These are phyloP conservation scores for Coregonus sp. DNA, from an alignment of 2,797 vertebrate species.

Conservation along the genomic window DNA sequence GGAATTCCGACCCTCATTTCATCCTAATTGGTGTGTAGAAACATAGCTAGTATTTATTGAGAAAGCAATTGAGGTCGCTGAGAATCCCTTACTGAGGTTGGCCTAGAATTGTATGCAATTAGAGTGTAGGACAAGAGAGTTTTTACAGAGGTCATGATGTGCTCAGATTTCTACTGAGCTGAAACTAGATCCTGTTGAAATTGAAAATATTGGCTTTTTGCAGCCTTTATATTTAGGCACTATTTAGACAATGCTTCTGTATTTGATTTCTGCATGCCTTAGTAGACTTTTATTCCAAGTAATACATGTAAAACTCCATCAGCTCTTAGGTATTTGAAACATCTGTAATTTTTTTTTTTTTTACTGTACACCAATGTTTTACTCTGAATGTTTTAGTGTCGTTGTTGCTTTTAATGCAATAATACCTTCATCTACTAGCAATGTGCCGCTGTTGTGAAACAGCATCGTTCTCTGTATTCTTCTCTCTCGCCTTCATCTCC, in stretches of 20 bases:
- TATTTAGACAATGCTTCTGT: neutral
- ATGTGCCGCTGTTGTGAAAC: too few species aligned
- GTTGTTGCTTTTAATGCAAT: neutral
- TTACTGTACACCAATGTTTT: slow-evolving; percentile 13
- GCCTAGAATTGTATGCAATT: slow-evolving; percentile 53
- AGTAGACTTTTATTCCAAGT: neutral
- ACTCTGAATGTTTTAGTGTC: neutral
- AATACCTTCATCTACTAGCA: neutral
- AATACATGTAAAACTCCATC: neutral
- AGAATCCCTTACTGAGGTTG: slow-evolving; percentile 52
- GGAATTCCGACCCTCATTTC: slow-evolving; percentile 44
- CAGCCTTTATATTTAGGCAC: neutral
- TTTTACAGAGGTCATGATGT: slow-evolving; percentile 43
- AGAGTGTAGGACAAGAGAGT: slow-evolving; percentile 39
- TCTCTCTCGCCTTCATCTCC: neutral
- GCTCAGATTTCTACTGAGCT: slow-evolving; percentile 33
- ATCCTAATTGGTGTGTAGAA: slow-evolving; percentile 56
- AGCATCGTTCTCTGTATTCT: neutral
- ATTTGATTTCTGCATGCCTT: slow-evolving; percentile 5
- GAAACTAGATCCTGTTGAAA: slow-evolving; percentile 6
- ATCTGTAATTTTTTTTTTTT: slow-evolving; percentile 9
- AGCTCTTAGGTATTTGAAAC: slow-evolving; percentile 13
- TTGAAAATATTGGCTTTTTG: neutral
- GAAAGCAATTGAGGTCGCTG: slow-evolving; percentile 52
- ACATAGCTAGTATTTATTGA: slow-evolving; percentile 52